Evolutionary conservation across 1,140 invertebrate genomes (phyloP), one percentile per base, ranked within the genome.

Genomic region (Drosophila sechellia): DNA sequence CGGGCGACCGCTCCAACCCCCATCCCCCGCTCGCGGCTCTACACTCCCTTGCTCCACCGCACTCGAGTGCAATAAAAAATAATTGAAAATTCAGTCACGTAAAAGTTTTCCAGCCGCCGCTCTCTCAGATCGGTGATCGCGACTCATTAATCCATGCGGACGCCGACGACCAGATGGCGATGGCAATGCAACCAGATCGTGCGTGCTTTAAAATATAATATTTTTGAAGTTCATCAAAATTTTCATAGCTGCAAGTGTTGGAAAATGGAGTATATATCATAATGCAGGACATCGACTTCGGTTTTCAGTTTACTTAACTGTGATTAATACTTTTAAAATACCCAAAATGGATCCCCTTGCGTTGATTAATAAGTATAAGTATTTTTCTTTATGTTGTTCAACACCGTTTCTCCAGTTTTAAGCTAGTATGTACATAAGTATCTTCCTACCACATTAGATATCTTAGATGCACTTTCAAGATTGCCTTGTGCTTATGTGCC

Each of bases 31-130:
- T 53, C 52, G 56, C 20, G 27, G 13, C 13, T 45, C 27, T 10
- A 2, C 22, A 52, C 20, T 22, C 20, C 20, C 20, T 22, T 22
- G 20, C 20, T 34, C 46, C 76, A 61, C 31, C 45, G 25, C 49
- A 63, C 25, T 58, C 66, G 56, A 77, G 50, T 77, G 77, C 80
- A 84, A 84, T 85, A 80, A 85, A 85, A 85, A 85, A 85, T 85
- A 85, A 86, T 85, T 85, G 81, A 85, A 85, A 85, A 85, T 80
- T 85, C 81, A 85, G 81, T 85, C 81, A 85, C 81, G 81, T 85
- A 85, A 85, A 84, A 73, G 81, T 81, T 85, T 81, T 81, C 63
- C 81, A 81, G 73, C 72, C 81, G 80, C 77, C 69, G 69, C 61
- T 73, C 70, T 72, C 42, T 53, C 50, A 55, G 69, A 77, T 73